phyloP scores from a whole-genome alignment of 2,113 vertebrate genomes.

The Apus apus region DNA sequence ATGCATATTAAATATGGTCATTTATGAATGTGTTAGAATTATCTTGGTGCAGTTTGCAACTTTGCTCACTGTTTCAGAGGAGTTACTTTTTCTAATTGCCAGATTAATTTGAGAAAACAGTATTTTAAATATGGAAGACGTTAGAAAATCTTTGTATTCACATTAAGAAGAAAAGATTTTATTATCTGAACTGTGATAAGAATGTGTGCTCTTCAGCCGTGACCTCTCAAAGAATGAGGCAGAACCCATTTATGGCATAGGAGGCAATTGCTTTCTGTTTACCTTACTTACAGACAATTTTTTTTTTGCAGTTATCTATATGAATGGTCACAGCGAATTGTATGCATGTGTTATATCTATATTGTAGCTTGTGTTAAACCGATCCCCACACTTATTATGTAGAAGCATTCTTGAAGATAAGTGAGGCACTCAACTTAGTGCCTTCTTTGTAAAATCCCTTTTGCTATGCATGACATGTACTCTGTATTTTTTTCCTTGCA shows the following conservation, averaged over 20 bases:
- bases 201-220: constrained; percentile 5
- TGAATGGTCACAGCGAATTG: constrained; percentile 22
- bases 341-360: constrained; percentile 17
- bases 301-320: constrained; percentile 42
- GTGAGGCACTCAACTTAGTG: constrained; percentile 66
- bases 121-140: not conserved
- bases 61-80: not conserved
- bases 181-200: not conserved
- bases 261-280: constrained; percentile 53
- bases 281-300: constrained; percentile 32
- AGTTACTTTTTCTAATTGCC: not conserved
- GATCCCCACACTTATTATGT: constrained; percentile 26
- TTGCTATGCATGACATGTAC: constrained; percentile 68
- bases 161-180: constrained; percentile 1
- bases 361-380: constrained; percentile 51
- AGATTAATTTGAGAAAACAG: not conserved
- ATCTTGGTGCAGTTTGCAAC: not conserved
- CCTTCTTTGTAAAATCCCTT: constrained; percentile 68
- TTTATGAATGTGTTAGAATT: not conserved
- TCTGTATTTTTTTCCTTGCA: constrained; percentile 48
- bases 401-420: constrained; percentile 58
- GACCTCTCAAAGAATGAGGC: constrained; percentile 39
- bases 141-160: not conserved
- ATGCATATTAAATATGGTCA: not conserved
- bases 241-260: constrained; percentile 16